phyloP scores from a whole-genome alignment of 2,113 vertebrate genomes.

The Elephas maximus region DNA sequence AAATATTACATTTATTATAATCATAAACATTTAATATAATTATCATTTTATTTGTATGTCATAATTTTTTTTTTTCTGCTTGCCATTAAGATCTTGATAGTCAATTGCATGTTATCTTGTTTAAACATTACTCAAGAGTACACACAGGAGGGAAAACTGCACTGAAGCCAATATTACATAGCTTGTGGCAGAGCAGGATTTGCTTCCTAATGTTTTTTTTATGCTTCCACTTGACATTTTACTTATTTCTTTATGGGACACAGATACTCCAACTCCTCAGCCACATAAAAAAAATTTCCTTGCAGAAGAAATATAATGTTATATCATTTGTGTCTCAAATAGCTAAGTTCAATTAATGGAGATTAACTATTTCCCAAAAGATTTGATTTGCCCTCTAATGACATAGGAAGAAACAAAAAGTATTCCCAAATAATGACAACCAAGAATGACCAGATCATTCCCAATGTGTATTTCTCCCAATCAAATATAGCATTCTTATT shows the following conservation, averaged over 20 bases:
- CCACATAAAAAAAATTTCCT: not conserved
- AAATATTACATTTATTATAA: not conserved
- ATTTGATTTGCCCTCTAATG: slow-evolving; percentile 1
- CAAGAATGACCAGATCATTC: not conserved
- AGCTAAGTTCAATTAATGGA: not conserved
- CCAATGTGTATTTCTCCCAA: not conserved
- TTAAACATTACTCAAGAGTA: not conserved
- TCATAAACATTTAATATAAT: no score
- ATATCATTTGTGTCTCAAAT: slow-evolving; percentile 22
- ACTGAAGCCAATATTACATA: not conserved
- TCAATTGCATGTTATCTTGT: not conserved
- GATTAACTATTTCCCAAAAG: not conserved
- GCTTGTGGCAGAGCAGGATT: not conserved
- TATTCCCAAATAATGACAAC: not conserved
- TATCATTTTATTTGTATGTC: not conserved
- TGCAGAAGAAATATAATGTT: not conserved
- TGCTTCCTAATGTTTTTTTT: not conserved
- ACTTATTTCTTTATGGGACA: not conserved
- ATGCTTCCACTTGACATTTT: not conserved
- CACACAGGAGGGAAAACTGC: not conserved
- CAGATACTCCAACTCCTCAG: not conserved
- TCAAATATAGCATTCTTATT: slow-evolving; percentile 50
- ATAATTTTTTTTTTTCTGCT: not conserved
- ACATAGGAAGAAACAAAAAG: not conserved
- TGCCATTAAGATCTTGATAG: not conserved